These are phyloP conservation scores for Lobophora halterata DNA, from an alignment of 2,888 invertebrate genomes.

Conservation along the genomic window DNA sequence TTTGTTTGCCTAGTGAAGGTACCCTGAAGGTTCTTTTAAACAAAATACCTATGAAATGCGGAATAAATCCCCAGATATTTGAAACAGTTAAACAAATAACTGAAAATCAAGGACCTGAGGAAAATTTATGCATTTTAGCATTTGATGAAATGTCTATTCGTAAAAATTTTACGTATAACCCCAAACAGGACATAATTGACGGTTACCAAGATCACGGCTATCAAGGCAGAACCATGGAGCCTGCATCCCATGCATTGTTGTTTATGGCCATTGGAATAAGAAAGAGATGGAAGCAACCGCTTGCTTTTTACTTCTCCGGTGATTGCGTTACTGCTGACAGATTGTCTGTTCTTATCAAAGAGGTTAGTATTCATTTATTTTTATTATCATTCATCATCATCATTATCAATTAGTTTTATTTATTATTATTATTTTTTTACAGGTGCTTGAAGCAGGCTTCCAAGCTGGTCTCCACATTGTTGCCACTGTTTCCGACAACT, in stretches of 20 bases:
- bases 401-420: slow-evolving; percentile 1
- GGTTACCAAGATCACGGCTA: slow-evolving; percentile 15
- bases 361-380: slow-evolving; percentile 15
- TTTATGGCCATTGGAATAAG: slow-evolving; percentile 13
- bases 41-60: slow-evolving; percentile 24
- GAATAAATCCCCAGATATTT: slow-evolving; percentile 27
- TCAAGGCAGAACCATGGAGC: slow-evolving; percentile 6
- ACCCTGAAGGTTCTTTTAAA: slow-evolving; percentile 26
- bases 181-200: slow-evolving; percentile 8
- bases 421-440: no score
- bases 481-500: slow-evolving; percentile 19
- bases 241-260: slow-evolving; percentile 7
- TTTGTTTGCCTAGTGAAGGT: slow-evolving; percentile 28
- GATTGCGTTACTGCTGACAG: slow-evolving; percentile 17
- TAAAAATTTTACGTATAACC: slow-evolving; percentile 9
- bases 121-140: slow-evolving; percentile 16
- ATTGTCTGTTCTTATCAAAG: slow-evolving; percentile 19
- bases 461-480: slow-evolving; percentile 12
- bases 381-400: no score
- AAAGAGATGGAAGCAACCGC: slow-evolving; percentile 8
- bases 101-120: background rate
- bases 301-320: slow-evolving; percentile 19
- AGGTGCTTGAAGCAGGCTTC: slow-evolving; percentile 15
- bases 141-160: slow-evolving; percentile 28
- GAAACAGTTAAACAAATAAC: slow-evolving; percentile 20